Percentiles rank a stretch among this genome's conserved stretches.
Conservation (phyloP, 53 echinoderm and acorn worm species). For the Echinarachnius parma region DNA sequence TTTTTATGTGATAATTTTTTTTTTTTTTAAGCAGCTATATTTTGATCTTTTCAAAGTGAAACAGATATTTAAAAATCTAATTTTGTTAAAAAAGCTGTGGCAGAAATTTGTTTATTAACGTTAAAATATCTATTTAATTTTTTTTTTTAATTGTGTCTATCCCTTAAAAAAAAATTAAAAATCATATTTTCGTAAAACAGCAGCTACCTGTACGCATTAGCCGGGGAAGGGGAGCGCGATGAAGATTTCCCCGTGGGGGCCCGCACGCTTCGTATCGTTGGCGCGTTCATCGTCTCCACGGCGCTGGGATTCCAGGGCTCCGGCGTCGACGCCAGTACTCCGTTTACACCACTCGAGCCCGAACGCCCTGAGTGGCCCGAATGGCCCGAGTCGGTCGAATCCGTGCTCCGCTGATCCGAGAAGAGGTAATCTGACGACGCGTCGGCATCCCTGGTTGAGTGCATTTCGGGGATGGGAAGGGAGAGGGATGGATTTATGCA, state of each 20-base stretch:
- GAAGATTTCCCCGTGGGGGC: constrained; percentile 17
- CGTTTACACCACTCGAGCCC: not conserved
- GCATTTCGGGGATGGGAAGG: not conserved
- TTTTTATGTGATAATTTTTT: too few species aligned
- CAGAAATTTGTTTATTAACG: too few species aligned
- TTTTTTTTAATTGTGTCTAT: too few species aligned
- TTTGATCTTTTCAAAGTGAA: too few species aligned
- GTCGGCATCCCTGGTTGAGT: not conserved
- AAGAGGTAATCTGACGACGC: not conserved
- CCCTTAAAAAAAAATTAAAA: too few species aligned
- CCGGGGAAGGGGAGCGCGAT: constrained; percentile 12
- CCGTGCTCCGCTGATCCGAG: not conserved
- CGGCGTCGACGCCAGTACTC: constrained; percentile 22
- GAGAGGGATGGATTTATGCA: not conserved
- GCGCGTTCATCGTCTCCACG: constrained; percentile 17
- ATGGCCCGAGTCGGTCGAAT: constrained; percentile 15
- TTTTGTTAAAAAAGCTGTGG: too few species aligned
- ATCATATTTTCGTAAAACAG: too few species aligned
- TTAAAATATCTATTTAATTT: too few species aligned
- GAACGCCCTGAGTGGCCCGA: not conserved
- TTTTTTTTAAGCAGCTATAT: too few species aligned
- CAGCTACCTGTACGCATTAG: constrained; percentile 28
- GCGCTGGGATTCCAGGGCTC: constrained; percentile 29
- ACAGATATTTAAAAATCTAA: too few species aligned
- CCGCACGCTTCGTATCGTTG: constrained; percentile 25